Evolutionary conservation across 2,888 invertebrate genomes (phyloP), one percentile per base, ranked within the genome.

Genomic region (Rhamnusium bicolor): DNA sequence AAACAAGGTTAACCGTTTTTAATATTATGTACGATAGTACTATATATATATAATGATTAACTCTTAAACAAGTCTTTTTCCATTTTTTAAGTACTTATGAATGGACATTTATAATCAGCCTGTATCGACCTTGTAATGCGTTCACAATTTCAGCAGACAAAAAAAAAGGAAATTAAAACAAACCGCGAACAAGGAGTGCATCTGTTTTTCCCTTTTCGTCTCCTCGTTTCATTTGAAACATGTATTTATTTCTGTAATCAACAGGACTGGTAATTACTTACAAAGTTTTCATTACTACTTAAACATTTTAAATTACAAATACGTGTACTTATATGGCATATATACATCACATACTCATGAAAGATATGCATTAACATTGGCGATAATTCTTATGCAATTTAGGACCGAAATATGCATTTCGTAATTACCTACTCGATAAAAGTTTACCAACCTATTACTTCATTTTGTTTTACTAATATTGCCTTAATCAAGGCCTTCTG

Each of bases 101-200:
- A 73, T 73, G 73, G 65, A 66, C 65, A 65, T 71, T 71, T 60
- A 71, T 71, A 71, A 61, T 61, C 46, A 29, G 61, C 61, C 21
- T 58, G 65, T 46, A 66, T 29, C 65, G 66, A 66, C 71, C 72
- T 72, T 72, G 69, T 56, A 62, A 54, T 53, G 40, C 53, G 70
- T 68, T 51, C 67, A 68, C 56, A 49, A 69, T 72, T 68, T 63
- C 69, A 67, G 63, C 63, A 69, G 58, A 65, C 62, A 29, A 72
- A 58, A 72, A 69, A 58, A 72, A 65, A 62, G 63, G 29, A 69
- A 69, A 49, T 62, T 56, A 49, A 71, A 53, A 40, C n/a, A 40
- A 40, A 40, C 40, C 29, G 49, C 51, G 69, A 32, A 73, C 73
- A 73, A 73, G 24, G 65, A 69, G 65, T 58, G 32, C 46, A 49